These are phyloP conservation scores for Hydractinia echinata DNA, from an alignment of 30 jellyfish, hydroid and myxozoan genomes.

Conservation along the genomic window DNA sequence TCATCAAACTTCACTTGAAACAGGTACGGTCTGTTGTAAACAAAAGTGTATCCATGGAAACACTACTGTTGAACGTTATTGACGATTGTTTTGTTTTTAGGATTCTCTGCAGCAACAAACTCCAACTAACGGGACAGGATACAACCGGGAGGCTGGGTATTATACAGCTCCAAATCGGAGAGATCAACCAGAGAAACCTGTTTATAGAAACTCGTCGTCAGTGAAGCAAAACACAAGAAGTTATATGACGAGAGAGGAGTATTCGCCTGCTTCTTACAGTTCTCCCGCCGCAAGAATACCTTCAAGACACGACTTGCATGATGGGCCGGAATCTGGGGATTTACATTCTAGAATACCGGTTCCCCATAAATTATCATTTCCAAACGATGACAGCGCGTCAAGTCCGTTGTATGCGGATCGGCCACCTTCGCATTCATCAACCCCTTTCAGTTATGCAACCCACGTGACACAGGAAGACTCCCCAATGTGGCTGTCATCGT, in stretches of 20 bases:
- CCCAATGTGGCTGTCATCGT: conserved; percentile 37
- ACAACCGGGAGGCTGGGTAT: not conserved
- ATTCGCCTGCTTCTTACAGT: conserved; percentile 22
- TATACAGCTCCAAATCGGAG: conserved; percentile 18
- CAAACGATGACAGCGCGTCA: conserved; percentile 54
- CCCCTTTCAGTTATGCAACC: conserved; percentile 24
- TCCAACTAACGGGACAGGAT: not conserved
- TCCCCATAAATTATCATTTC: conserved; percentile 54
- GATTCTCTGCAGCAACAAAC: too few species aligned
- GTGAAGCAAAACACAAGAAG: conserved; percentile 28
- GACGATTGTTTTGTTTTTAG: too few species aligned
- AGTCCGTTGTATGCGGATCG: conserved; percentile 10
- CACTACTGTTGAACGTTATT: too few species aligned
- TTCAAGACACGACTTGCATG: conserved; percentile 1
- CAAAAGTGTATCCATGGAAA: too few species aligned
- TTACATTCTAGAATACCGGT: not conserved
- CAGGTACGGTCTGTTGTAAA: not conserved
- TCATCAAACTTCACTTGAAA: conserved; percentile 26
- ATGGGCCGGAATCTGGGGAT: conserved; percentile 6
- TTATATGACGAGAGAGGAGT: not conserved
- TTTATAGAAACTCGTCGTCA: conserved; percentile 74
- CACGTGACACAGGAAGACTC: conserved; percentile 33
- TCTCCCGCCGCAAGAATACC: conserved; percentile 38
- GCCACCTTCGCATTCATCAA: conserved; percentile 27
- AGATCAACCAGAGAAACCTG: conserved; percentile 42